Evolutionary conservation across 2,888 invertebrate genomes (phyloP).

Genomic region (Eucriotettix oculatus): DNA sequence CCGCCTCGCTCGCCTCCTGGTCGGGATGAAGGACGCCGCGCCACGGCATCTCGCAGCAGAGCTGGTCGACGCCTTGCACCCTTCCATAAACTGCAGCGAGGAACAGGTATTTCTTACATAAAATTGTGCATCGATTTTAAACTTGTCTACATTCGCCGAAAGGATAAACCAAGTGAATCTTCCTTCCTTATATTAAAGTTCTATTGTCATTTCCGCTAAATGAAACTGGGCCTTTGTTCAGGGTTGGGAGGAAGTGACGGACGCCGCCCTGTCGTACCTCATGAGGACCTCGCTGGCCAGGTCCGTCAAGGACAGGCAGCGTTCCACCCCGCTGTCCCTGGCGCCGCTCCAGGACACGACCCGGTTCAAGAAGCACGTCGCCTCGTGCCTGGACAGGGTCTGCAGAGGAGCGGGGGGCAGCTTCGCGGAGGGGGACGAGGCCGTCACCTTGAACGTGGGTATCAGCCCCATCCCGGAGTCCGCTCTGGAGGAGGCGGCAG

Average conservation of each 20-base stretch:
- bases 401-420: slow-evolving; percentile 21
- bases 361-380: slow-evolving; percentile 27
- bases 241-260: slow-evolving; percentile 69
- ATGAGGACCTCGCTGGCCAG: slow-evolving; percentile 44
- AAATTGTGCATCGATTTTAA: no score
- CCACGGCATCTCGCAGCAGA: slow-evolving; percentile 1
- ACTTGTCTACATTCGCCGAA: no score
- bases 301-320: slow-evolving; percentile 43
- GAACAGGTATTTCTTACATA: no score
- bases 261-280: slow-evolving; percentile 45
- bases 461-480: slow-evolving; percentile 6
- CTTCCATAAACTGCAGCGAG: slow-evolving; percentile 2
- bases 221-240: slow-evolving; percentile 20
- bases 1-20: slow-evolving; percentile 23
- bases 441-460: not conserved
- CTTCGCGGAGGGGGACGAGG: not conserved
- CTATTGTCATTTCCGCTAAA: no score
- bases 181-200: no score
- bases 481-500: no score
- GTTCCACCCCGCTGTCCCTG: slow-evolving; percentile 27
- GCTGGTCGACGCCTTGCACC: slow-evolving; percentile 4
- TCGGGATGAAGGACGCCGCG: slow-evolving; percentile 12
- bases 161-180: no score
- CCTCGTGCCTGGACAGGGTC: slow-evolving; percentile 24
- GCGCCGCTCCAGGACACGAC: slow-evolving; percentile 20